phyloP scores from a whole-genome alignment of 2,888 invertebrate genomes.

The Ditylenchus weischeri region DNA sequence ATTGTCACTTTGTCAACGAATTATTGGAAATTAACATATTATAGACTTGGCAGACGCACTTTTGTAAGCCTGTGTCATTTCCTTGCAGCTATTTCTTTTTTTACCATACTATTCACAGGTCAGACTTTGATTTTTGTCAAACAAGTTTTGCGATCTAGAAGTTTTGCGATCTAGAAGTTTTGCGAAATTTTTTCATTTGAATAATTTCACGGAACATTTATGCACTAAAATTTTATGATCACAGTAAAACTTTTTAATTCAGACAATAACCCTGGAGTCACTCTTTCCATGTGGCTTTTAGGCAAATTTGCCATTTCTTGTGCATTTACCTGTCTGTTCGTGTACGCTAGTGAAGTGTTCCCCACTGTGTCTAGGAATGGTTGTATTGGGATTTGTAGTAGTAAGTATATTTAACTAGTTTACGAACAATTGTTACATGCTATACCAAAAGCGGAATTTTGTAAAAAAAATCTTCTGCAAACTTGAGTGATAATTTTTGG shows the following conservation, averaged over 20 bases:
- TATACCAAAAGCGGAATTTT: too few species aligned
- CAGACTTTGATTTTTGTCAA: too few species aligned
- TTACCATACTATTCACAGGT: background rate
- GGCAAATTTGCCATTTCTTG: slow-evolving; percentile 48
- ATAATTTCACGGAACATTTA: too few species aligned
- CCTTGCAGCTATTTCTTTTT: slow-evolving; percentile 11
- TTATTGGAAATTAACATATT: background rate
- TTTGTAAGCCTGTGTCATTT: slow-evolving; percentile 17
- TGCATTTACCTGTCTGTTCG: slow-evolving; percentile 48
- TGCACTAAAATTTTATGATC: too few species aligned
- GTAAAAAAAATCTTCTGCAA: too few species aligned
- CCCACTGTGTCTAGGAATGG: slow-evolving; percentile 30
- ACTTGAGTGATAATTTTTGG: too few species aligned
- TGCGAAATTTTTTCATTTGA: too few species aligned
- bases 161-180: too few species aligned
- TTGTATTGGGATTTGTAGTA: slow-evolving; percentile 19
- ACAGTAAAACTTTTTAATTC: background rate
- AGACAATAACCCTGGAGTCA: slow-evolving; percentile 5
- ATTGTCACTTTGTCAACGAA: background rate
- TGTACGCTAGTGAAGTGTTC: slow-evolving; percentile 49
- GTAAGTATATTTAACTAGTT: background rate
- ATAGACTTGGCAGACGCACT: slow-evolving; percentile 10
- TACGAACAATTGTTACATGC: background rate
- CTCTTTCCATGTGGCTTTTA: slow-evolving; percentile 43
- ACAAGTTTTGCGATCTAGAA: too few species aligned